A percentile compares a stretch with the other conserved stretches of the same genome.
phyloP scores from a whole-genome alignment of 2,113 vertebrate species.

The Enhydra lutris region DNA sequence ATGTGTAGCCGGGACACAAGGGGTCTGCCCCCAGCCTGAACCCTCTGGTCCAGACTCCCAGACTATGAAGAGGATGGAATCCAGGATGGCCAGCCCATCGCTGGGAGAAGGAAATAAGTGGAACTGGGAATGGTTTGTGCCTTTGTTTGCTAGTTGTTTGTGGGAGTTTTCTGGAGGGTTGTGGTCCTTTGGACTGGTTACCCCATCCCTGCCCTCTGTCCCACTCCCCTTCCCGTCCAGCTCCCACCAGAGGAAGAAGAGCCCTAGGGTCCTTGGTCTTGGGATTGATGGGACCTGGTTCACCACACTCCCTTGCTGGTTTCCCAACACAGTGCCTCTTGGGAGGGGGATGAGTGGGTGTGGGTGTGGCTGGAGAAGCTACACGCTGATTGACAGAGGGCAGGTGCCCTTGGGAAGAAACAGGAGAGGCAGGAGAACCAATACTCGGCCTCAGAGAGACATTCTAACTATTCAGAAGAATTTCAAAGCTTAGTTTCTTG shows the following conservation, averaged over 20 bases:
- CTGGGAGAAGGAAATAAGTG: constrained; percentile 79
- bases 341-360: background rate
- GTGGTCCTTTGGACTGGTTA: background rate
- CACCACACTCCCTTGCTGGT: background rate
- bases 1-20: constrained; percentile 30
- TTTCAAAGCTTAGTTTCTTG: background rate
- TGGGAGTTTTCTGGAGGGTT: background rate
- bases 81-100: constrained; percentile 87
- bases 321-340: background rate
- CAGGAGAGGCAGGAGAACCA: background rate
- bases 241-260: background rate
- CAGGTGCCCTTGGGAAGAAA: background rate
- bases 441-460: background rate
- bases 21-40: constrained; percentile 16
- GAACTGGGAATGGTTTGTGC: background rate
- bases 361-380: background rate
- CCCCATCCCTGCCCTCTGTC: background rate
- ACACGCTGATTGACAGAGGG: background rate
- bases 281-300: background rate
- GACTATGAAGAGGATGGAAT: constrained; percentile 65
- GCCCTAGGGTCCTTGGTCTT: background rate
- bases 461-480: background rate
- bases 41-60: background rate
- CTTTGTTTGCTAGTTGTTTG: background rate
- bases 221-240: background rate